Percentiles rank a stretch among this genome's conserved stretches.
phyloP scores from a whole-genome alignment of 2,113 vertebrate species.

The Theristicus caerulescens region DNA sequence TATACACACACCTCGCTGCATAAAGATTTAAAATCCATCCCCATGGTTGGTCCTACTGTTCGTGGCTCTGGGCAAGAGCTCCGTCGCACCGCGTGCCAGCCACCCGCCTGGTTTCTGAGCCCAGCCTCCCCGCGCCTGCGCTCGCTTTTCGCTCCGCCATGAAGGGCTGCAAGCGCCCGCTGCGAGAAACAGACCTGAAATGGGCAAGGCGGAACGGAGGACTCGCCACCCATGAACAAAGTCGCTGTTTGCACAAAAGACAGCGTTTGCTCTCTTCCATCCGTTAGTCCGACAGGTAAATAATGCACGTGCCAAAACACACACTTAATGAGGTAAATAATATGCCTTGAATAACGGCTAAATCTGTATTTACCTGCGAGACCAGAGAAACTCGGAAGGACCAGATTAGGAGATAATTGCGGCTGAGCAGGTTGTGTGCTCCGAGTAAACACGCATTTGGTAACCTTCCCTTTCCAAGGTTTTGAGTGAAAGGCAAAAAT shows the following conservation, averaged over 20 bases:
- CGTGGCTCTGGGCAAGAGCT: not conserved
- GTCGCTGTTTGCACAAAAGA: constrained; percentile 73
- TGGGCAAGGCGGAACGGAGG: rapidly evolving
- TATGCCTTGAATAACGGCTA: constrained; percentile 75
- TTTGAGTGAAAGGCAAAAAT: constrained; percentile 26
- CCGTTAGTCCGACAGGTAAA: constrained; percentile 77
- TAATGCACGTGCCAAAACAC: constrained; percentile 80
- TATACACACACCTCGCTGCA: not conserved
- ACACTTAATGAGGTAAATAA: constrained; percentile 84
- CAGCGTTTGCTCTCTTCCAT: constrained; percentile 72
- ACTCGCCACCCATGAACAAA: not conserved
- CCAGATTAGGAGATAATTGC: constrained; percentile 79
- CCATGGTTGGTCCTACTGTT: not conserved
- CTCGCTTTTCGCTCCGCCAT: rapidly evolving
- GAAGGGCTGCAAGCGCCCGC: not conserved
- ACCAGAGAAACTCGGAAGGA: constrained; percentile 73
- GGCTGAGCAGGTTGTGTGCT: constrained; percentile 73
- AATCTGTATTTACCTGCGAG: constrained; percentile 82
- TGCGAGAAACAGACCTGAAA: not conserved
- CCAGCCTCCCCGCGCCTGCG: rapidly evolving
- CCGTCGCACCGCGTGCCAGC: not conserved
- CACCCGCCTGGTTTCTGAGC: not conserved
- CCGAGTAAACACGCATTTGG: constrained; percentile 74
- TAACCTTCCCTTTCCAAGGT: constrained; percentile 59
- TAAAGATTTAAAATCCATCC: not conserved